Percentiles rank a stretch among this genome's conserved stretches.
phyloP scores from a whole-genome alignment of 2,113 vertebrate species.

The Odobenus rosmarus region DNA sequence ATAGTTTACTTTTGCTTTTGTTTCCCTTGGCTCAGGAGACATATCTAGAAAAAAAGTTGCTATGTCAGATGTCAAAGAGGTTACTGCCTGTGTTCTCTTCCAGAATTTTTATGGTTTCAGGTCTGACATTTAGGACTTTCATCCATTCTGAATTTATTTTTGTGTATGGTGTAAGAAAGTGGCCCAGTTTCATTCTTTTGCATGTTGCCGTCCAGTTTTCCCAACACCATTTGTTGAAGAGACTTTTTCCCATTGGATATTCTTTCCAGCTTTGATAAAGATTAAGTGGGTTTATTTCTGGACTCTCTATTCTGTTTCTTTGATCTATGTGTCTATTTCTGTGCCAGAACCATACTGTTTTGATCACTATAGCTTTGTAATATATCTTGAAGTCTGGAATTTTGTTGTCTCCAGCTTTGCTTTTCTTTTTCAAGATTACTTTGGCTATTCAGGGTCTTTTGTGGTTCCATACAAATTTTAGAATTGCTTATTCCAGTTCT shows the following conservation, averaged over 20 bases:
- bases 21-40: background rate
- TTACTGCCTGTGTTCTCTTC: background rate
- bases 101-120: background rate
- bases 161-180: background rate
- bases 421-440: background rate
- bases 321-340: background rate
- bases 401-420: background rate
- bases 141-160: background rate
- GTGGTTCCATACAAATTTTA: background rate
- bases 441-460: background rate
- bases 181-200: background rate
- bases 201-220: background rate
- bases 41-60: background rate
- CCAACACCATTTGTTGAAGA: background rate
- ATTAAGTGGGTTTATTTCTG: background rate
- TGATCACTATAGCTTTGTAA: background rate
- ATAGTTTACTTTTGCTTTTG: background rate
- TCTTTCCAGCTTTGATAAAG: background rate
- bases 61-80: background rate
- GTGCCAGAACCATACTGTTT: background rate
- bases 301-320: background rate
- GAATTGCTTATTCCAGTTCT: background rate
- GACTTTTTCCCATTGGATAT: background rate
- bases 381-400: background rate
- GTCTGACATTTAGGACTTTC: background rate